Evolutionary conservation across 2,797 vertebrate genomes (phyloP).

Genomic region (Adelosebastes latens): DNA sequence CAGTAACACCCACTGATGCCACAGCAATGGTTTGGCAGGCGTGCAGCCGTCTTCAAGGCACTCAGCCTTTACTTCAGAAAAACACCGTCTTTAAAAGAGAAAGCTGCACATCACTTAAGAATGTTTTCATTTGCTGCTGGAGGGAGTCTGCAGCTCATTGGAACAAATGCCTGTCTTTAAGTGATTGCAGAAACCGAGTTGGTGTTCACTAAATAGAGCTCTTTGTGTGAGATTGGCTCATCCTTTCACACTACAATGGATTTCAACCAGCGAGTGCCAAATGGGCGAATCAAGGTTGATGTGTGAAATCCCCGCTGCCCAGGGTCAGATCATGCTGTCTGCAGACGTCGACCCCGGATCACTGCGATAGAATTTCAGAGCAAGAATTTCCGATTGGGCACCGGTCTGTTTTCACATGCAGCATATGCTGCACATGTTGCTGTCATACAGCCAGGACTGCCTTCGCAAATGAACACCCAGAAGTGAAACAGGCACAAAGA

Average conservation of each 20-base stretch:
- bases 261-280: conserved; percentile 22
- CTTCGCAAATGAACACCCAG: conserved; percentile 46
- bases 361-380: conserved; percentile 64
- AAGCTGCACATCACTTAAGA: conserved; percentile 41
- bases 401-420: conserved; percentile 56
- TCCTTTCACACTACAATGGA: conserved; percentile 45
- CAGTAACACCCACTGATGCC: conserved; percentile 10
- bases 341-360: conserved; percentile 40
- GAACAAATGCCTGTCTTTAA: conserved; percentile 59
- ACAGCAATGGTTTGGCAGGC: background rate
- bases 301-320: conserved; percentile 49
- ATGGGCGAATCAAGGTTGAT: conserved; percentile 44
- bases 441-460: conserved; percentile 49
- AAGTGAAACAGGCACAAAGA: conserved; percentile 15
- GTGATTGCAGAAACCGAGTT: conserved; percentile 59
- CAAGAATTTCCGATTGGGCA: conserved; percentile 67
- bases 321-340: conserved; percentile 48
- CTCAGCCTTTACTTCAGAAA: conserved; percentile 21
- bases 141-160: conserved; percentile 43
- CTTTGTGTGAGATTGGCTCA: conserved; percentile 56
- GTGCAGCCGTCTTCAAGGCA: background rate
- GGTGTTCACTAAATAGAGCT: conserved; percentile 40
- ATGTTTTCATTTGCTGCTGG: conserved; percentile 53
- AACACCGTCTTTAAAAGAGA: conserved; percentile 22
- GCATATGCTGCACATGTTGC: conserved; percentile 63